phyloP scores from a whole-genome alignment of 2,797 vertebrate genomes.

The Sebastiscus tertius region DNA sequence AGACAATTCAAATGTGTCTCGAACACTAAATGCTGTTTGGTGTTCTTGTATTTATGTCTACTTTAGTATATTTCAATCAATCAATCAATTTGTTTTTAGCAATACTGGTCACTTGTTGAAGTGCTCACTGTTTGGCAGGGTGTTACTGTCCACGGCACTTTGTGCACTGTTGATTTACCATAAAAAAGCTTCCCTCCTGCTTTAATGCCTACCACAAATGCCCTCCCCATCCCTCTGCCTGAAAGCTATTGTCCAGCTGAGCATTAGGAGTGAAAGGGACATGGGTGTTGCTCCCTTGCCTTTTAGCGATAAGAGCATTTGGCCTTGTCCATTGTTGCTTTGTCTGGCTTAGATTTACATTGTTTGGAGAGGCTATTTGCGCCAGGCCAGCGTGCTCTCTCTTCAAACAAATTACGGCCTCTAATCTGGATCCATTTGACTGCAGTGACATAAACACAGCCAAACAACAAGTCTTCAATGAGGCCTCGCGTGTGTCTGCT shows the following conservation, averaged over 20 bases:
- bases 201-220: conserved; percentile 60
- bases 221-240: conserved; percentile 43
- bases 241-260: conserved; percentile 73
- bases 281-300: conserved; percentile 64
- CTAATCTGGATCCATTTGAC: conserved; percentile 67
- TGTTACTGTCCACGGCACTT: conserved; percentile 35
- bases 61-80: neutral
- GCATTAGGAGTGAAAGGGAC: conserved; percentile 73
- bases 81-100: neutral
- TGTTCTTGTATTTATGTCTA: neutral
- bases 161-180: conserved; percentile 56
- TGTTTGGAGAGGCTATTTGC: conserved; percentile 81
- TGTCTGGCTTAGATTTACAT: conserved; percentile 75
- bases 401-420: conserved; percentile 77
- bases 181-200: conserved; percentile 33
- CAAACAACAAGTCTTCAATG: conserved; percentile 67
- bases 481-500: conserved; percentile 54
- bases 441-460: conserved; percentile 51
- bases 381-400: conserved; percentile 53
- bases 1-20: neutral
- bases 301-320: conserved; percentile 83
- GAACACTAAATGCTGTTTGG: neutral
- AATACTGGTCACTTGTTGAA: neutral
- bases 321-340: conserved; percentile 75
- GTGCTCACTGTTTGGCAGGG: conserved; percentile 2